Base-by-base conservation (phyloP, 2,888 invertebrate genomes). In the Ditula angustiorana region DNA sequence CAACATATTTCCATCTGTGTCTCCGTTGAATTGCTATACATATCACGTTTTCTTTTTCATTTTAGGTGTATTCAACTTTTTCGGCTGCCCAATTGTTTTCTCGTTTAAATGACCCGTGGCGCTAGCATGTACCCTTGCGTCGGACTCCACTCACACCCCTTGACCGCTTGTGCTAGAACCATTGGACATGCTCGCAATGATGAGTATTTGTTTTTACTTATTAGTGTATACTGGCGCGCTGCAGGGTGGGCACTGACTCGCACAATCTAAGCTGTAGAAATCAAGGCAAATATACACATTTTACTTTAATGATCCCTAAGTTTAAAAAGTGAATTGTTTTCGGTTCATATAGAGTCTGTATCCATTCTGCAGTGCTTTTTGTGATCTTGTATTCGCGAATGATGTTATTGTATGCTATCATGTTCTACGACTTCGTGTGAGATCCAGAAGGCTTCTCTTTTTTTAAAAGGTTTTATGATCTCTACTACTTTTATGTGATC, bases 61-160 rank as follows among this genome's bases (percentile, higher is more conserved):
- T 93, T 93, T 92, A 92, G 93, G 93, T 93, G 92, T 93, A 85
- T 93, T 93, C 92, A 93, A 89, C 88, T 93, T 93, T 92, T 93
- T 93, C 85, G 93, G 93, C 82, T 93, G 93, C 90, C 93, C 93
- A 85, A 92, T 93, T 85, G 92, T 87, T 87, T 93, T 93, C 92
- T 92, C 93, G 79, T 92, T 92, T 88, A 93, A 93, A 92, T 93
- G 92, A 92, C 84, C 80, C 81, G 79, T 79, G 84, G 84, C 85
- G 87, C 76, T 81, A 79, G 82, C 90, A 90, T 90, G 91, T 83
- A 74, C 74, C 77, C 77, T 83, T 81, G 78, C 84, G 75, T 74
- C 80, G 90, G 88, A 87, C 82, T 66, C 74, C 81, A 76, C 77
- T 80, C 82, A 78, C 83, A 82, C 81, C 35, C 56, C 62, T 79